Percentiles rank a stretch among this genome's conserved stretches.
Conservation (phyloP, 30 jellyfish, hydroid and myxozoan genomes). For the Aurelia coerulea region DNA sequence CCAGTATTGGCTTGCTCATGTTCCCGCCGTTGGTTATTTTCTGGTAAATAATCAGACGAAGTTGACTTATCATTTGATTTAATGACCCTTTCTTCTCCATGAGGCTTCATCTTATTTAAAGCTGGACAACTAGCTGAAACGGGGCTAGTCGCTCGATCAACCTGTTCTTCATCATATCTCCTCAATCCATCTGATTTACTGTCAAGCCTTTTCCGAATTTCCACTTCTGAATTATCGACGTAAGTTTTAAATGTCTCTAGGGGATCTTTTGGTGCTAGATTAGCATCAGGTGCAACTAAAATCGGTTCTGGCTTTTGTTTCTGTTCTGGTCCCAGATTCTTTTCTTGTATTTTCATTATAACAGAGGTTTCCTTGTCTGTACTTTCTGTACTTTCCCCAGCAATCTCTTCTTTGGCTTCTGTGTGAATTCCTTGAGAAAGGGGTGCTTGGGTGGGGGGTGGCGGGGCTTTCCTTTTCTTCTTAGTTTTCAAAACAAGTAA, state of each 20-base stretch:
- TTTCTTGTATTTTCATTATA: not conserved
- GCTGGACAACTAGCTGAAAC: conserved; percentile 68
- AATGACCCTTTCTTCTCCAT: not conserved
- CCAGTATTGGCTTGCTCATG: not conserved
- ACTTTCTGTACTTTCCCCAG: not conserved
- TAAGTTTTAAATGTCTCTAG: conserved; percentile 55
- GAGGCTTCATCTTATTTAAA: not conserved
- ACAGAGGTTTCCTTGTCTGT: not conserved
- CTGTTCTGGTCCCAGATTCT: not conserved
- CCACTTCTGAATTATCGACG: conserved; percentile 38
- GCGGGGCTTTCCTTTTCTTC: conserved; percentile 54
- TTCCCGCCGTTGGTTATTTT: not conserved
- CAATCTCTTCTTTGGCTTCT: not conserved
- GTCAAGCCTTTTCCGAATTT: conserved; percentile 45
- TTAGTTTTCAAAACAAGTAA: conserved; percentile 69
- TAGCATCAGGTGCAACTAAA: not conserved
- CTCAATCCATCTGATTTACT: conserved; percentile 4
- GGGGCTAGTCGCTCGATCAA: conserved; percentile 35
- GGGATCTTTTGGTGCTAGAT: conserved; percentile 24
- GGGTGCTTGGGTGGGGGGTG: conserved; percentile 29
- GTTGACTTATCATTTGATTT: not conserved
- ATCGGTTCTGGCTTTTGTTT: not conserved
- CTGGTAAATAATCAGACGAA: not conserved
- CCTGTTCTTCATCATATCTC: not conserved
- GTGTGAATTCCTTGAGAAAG: not conserved